phyloP scores from a whole-genome alignment of 2,888 invertebrate genomes.

The Muscina levida region DNA sequence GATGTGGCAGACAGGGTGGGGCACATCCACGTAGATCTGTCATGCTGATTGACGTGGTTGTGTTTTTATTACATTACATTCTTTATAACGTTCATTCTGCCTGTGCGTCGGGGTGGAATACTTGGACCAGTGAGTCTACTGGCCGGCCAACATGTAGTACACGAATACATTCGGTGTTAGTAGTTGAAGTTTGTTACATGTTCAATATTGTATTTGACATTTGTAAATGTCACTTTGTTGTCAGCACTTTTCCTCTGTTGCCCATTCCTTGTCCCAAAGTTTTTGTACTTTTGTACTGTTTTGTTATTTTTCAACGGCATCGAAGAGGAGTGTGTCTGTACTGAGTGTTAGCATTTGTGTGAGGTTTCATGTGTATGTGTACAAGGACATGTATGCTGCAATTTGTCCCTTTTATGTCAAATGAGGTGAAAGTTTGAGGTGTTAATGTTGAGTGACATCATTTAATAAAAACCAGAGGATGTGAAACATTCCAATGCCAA shows the following conservation, averaged over 20 bases:
- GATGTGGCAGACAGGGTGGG: no score
- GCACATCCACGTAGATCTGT: conserved; percentile 10
- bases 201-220: conserved; percentile 71
- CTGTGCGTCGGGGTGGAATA: not conserved
- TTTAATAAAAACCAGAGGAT: conserved; percentile 63
- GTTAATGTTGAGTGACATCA: conserved; percentile 68
- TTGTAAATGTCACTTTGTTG: conserved; percentile 69
- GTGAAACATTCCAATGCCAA: not conserved
- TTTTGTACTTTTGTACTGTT: conserved; percentile 40
- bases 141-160: conserved; percentile 11
- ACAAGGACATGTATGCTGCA: conserved; percentile 43
- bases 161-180: conserved; percentile 54
- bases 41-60: conserved; percentile 46
- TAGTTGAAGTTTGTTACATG: conserved; percentile 63
- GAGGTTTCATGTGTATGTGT: conserved; percentile 26
- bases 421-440: conserved; percentile 68
- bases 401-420: conserved; percentile 67
- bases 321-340: conserved; percentile 6
- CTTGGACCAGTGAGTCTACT: conserved; percentile 33
- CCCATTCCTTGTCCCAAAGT: conserved; percentile 31
- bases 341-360: conserved; percentile 9
- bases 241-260: conserved; percentile 65
- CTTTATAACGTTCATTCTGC: conserved; percentile 23
- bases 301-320: not conserved
- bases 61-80: conserved; percentile 34